These are phyloP conservation scores for Malachius bipustulatus DNA, from an alignment of 2,888 invertebrate genomes.

Conservation along the genomic window DNA sequence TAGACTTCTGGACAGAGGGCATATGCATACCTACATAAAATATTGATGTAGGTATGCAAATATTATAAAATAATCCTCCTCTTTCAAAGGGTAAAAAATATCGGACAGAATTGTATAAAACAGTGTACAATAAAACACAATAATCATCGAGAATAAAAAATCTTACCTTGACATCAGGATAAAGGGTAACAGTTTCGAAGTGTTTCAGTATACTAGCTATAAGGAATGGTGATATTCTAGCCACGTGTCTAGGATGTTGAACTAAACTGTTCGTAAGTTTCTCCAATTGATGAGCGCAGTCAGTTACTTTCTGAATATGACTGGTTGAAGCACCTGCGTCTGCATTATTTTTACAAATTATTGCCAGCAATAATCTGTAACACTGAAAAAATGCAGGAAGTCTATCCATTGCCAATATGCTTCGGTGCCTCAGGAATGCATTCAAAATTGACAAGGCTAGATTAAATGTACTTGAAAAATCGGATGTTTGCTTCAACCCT, in stretches of 20 bases:
- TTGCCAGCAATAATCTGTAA: slow-evolving; percentile 28
- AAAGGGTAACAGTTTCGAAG: slow-evolving; percentile 36
- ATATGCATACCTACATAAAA: too few species aligned
- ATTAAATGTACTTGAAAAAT: slow-evolving; percentile 24
- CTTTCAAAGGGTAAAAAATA: too few species aligned
- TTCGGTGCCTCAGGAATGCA: slow-evolving; percentile 28
- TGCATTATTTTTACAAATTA: slow-evolving; percentile 25
- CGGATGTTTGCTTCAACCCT: slow-evolving; percentile 15
- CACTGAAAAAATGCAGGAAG: slow-evolving; percentile 32
- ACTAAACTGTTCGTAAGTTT: slow-evolving; percentile 32
- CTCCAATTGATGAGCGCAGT: slow-evolving; percentile 35
- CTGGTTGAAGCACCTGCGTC: slow-evolving; percentile 17
- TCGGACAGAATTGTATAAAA: too few species aligned
- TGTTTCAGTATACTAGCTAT: slow-evolving; percentile 38
- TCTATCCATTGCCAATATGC: slow-evolving; percentile 30
- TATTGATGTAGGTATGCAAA: too few species aligned
- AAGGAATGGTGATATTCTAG: slow-evolving; percentile 37
- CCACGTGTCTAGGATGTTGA: slow-evolving; percentile 32
- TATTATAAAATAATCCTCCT: too few species aligned
- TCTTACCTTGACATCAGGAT: slow-evolving; percentile 38
- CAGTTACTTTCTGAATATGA: slow-evolving; percentile 20
- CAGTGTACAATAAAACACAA: too few species aligned
- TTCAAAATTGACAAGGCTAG: slow-evolving; percentile 26
- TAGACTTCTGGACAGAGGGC: too few species aligned
- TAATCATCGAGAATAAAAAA: too few species aligned